These are phyloP conservation scores for Dasysyrphus albostriatus DNA, from an alignment of 2,888 invertebrate genomes.

Conservation along the genomic window DNA sequence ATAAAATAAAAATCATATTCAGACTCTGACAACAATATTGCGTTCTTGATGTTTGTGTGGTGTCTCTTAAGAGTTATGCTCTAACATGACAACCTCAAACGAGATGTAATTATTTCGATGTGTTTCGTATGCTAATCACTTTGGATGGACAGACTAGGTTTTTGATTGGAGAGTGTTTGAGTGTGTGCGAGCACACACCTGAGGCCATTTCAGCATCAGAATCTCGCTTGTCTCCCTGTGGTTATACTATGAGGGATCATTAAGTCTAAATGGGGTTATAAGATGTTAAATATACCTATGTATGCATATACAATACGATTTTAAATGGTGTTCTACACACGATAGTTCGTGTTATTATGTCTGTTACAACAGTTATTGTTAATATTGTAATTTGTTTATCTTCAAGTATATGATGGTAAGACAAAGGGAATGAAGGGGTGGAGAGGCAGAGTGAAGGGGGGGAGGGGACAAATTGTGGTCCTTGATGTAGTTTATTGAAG, in stretches of 20 bases:
- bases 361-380: conserved; percentile 66
- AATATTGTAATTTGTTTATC: conserved; percentile 68
- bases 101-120: conserved; percentile 73
- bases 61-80: conserved; percentile 50
- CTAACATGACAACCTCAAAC: conserved; percentile 69
- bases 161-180: conserved; percentile 56
- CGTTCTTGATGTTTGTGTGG: conserved; percentile 30
- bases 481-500: conserved; percentile 68
- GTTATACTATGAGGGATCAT: conserved; percentile 49
- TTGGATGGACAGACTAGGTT: conserved; percentile 50
- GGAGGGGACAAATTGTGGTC: conserved; percentile 33
- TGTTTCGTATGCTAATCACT: conserved; percentile 73
- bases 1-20: conserved; percentile 8
- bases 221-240: conserved; percentile 21
- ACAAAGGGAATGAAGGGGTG: neutral
- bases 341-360: conserved; percentile 60
- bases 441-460: neutral
- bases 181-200: conserved; percentile 55
- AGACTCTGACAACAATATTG: conserved; percentile 66
- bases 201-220: conserved; percentile 32
- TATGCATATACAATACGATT: conserved; percentile 4
- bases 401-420: conserved; percentile 2
- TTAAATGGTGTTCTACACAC: conserved; percentile 53
- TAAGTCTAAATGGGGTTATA: conserved; percentile 66
- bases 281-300: conserved; percentile 37